phyloP scores from a whole-genome alignment of 2,113 vertebrate genomes.

The Mohoua ochrocephala region DNA sequence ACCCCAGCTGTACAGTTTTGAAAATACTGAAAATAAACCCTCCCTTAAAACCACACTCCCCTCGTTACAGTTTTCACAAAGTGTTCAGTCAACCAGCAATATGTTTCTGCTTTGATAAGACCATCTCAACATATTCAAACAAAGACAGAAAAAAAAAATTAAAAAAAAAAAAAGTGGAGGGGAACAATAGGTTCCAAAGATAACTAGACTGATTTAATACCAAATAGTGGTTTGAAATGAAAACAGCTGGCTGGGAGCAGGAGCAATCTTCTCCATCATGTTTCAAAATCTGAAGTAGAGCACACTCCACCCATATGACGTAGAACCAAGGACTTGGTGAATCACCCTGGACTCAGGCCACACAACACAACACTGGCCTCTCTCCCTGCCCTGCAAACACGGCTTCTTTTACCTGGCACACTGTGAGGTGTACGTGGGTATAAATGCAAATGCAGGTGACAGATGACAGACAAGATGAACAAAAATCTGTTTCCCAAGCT shows the following conservation, averaged over 20 bases:
- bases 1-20: not conserved
- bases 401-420: not conserved
- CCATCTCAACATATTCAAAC: constrained; percentile 19
- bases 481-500: not conserved
- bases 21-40: not conserved
- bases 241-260: constrained; percentile 31
- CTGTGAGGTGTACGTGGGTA: fast-evolving
- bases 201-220: constrained; percentile 22
- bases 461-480: not conserved
- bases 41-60: not conserved
- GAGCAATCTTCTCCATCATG: not conserved
- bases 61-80: not conserved
- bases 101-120: constrained; percentile 2
- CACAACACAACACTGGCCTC: not conserved
- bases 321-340: not conserved
- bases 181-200: constrained; percentile 32
- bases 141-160: not conserved
- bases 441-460: not conserved
- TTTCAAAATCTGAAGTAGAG: not conserved
- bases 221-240: not conserved
- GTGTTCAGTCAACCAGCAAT: not conserved
- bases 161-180: not conserved
- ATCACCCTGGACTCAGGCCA: not conserved
- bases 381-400: not conserved
- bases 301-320: not conserved